Conservation (phyloP, 2,797 vertebrate species). For the Urophycis tenuis region DNA sequence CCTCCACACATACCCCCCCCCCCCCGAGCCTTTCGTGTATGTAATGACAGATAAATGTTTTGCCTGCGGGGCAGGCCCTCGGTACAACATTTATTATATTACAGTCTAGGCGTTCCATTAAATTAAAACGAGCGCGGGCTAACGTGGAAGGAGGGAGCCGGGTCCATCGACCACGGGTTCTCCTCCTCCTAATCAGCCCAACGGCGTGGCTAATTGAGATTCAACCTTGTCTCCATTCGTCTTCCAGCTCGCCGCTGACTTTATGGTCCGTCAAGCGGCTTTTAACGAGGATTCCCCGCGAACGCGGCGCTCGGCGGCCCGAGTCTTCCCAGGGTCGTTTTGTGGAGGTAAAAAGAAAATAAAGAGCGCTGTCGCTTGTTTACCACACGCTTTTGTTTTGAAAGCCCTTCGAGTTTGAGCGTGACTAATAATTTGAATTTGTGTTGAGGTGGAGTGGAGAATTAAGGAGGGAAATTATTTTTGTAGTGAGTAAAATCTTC, state of each 20-base stretch:
- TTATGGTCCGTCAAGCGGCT: constrained; percentile 20
- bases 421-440: neutral
- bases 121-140: neutral
- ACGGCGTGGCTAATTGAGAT: constrained; percentile 16
- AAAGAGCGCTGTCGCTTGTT: neutral
- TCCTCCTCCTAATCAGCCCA: neutral
- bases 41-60: neutral
- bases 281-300: neutral
- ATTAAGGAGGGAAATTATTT: neutral
- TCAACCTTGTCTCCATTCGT: constrained; percentile 23
- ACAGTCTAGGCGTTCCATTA: neutral
- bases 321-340: constrained; percentile 19
- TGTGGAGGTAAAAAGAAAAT: neutral
- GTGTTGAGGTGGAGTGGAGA: neutral
- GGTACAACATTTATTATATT: neutral
- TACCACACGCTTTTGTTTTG: constrained; percentile 5
- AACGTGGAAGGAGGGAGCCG: neutral
- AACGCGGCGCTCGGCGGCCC: constrained; percentile 17
- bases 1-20: neutral
- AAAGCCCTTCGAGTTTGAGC: constrained; percentile 25
- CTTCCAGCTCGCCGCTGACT: constrained; percentile 17
- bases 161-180: neutral
- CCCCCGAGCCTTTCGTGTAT: neutral
- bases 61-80: neutral
- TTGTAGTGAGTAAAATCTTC: neutral